Evolutionary conservation across 2,113 vertebrate genomes (phyloP).

Genomic region (Nipponia nippon): DNA sequence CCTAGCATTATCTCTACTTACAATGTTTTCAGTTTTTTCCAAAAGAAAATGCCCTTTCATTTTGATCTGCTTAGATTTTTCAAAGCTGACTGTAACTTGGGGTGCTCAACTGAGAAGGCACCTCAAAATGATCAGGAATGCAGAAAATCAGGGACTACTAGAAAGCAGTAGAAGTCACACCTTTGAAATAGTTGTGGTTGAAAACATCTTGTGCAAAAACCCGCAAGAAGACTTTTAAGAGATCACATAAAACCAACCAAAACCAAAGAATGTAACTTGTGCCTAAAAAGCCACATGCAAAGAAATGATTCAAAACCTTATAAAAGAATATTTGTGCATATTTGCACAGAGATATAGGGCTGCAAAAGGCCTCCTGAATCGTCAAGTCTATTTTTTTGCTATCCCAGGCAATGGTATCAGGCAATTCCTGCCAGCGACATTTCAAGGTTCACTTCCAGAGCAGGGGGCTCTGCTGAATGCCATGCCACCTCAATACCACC

Average conservation of each 20-base stretch:
- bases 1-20: not conserved
- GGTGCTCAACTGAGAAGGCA: not conserved
- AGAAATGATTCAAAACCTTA: not conserved
- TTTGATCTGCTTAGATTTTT: not conserved
- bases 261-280: constrained; percentile 4
- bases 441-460: not conserved
- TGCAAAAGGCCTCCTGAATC: not conserved
- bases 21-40: constrained; percentile 10
- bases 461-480: not conserved
- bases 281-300: not conserved
- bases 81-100: not conserved
- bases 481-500: too few relatives aligned
- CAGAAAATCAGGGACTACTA: not conserved
- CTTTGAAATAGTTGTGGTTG: not conserved
- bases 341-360: not conserved
- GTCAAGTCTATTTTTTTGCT: not conserved
- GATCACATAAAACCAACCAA: constrained; percentile 19
- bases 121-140: not conserved
- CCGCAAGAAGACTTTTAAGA: not conserved
- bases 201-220: constrained; percentile 13
- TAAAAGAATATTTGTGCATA: not conserved
- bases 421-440: fast-evolving
- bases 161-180: not conserved
- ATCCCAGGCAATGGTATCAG: not conserved
- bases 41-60: constrained; percentile 3